Evolutionary conservation across 2,797 vertebrate genomes (phyloP).

Genomic region (Anabas testudineus): DNA sequence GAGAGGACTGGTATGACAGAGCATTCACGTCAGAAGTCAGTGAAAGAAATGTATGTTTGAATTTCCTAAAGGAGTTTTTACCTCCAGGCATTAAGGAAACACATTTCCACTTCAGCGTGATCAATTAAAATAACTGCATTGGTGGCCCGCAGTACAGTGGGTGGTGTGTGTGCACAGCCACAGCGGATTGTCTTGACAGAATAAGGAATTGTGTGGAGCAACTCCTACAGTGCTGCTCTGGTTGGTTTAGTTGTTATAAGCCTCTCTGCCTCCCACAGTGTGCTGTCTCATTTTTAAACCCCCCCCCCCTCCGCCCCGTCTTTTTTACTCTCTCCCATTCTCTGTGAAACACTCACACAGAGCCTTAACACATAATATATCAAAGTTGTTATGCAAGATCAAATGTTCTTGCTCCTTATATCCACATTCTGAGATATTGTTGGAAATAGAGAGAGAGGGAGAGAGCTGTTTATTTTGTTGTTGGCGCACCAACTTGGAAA

Average conservation of each 20-base stretch:
- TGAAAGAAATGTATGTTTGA: no score
- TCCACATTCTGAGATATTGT: conserved; percentile 57
- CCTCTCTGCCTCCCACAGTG: conserved; percentile 70
- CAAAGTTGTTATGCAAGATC: conserved; percentile 45
- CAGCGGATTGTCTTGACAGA: conserved; percentile 62
- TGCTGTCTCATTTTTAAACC: conserved; percentile 56
- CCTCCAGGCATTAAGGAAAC: background rate
- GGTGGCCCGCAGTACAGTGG: conserved; percentile 44
- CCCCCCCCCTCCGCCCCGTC: conserved; percentile 42
- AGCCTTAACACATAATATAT: conserved; percentile 18
- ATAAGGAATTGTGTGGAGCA: conserved; percentile 66
- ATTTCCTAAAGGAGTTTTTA: background rate
- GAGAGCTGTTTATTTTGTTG: conserved; percentile 27
- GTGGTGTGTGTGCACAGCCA: conserved; percentile 47
- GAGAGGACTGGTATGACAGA: no score
- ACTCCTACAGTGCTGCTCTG: conserved; percentile 67
- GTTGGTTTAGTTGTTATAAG: conserved; percentile 68
- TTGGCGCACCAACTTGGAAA: conserved; percentile 25
- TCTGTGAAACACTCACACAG: conserved; percentile 5
- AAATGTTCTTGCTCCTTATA: conserved; percentile 21
- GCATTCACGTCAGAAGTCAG: no score
- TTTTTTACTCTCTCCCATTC: conserved; percentile 34
- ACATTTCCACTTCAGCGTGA: conserved; percentile 16
- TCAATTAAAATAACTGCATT: conserved; percentile 43
- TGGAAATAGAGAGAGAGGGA: conserved; percentile 7